Evolutionary conservation across 2,888 invertebrate species (phyloP).

Genomic region (Sphinx pinastri): DNA sequence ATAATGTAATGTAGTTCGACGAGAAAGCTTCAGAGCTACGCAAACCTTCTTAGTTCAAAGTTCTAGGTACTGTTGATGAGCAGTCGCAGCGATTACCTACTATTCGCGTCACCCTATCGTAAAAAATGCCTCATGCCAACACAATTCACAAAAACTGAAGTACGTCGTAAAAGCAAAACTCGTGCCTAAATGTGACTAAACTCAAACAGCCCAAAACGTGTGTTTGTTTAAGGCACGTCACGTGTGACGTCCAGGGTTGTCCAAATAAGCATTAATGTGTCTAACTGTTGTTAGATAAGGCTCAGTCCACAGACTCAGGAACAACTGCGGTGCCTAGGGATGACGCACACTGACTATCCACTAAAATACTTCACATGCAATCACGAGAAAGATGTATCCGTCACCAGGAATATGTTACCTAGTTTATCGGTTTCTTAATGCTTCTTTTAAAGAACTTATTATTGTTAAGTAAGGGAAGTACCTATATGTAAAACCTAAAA

Average conservation of each 20-base stretch:
- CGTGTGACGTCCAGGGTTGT: not conserved
- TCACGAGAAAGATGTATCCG: too few species aligned
- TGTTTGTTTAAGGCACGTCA: not conserved
- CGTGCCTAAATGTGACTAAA: not conserved
- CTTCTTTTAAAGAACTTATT: too few species aligned
- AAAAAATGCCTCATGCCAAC: not conserved
- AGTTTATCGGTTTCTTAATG: too few species aligned
- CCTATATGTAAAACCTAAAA: too few species aligned
- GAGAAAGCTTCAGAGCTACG: too few species aligned
- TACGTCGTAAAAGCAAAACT: not conserved
- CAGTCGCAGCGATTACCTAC: too few species aligned
- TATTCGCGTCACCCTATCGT: not conserved
- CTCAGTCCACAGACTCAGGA: not conserved
- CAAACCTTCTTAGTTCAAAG: too few species aligned
- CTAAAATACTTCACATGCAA: too few species aligned
- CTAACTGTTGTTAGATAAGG: not conserved
- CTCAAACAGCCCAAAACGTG: not conserved
- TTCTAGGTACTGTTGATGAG: too few species aligned
- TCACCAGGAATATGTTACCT: too few species aligned
- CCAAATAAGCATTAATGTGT: not conserved
- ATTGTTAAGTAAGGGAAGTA: too few species aligned
- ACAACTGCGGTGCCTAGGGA: not conserved
- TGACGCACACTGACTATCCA: not conserved
- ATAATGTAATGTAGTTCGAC: too few species aligned
- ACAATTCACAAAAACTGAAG: not conserved